phyloP scores from a whole-genome alignment of 53 echinoderm and acorn worm species.

The Luidia sarsii region DNA sequence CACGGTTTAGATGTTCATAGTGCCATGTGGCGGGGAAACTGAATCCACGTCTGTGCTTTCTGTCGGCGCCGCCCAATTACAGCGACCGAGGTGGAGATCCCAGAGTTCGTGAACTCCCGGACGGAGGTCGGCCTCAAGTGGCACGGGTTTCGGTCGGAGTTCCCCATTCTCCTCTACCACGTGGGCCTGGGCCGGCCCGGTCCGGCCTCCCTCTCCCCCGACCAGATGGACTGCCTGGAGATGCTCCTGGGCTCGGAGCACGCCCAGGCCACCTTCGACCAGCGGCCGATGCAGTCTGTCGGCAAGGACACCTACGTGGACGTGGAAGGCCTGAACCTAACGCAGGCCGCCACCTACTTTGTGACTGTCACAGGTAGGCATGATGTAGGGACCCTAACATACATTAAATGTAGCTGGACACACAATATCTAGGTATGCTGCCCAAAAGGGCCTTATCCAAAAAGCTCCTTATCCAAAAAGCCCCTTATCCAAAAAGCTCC shows the following conservation, averaged over 20 bases:
- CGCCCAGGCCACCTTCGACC: conserved; percentile 2
- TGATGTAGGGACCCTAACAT: too few species aligned
- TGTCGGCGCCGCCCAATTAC: too few species aligned
- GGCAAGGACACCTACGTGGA: conserved; percentile 40
- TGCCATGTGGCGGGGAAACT: too few species aligned
- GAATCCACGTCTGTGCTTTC: too few species aligned
- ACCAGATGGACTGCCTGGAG: conserved; percentile 30
- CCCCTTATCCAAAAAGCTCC: too few species aligned
- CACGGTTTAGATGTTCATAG: too few species aligned
- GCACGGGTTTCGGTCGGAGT: conserved; percentile 26
- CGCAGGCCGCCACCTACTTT: conserved; percentile 6
- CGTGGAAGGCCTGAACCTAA: conserved; percentile 21
- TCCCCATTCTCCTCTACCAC: conserved; percentile 44
- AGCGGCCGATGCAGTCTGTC: conserved; percentile 13
- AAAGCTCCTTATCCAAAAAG: too few species aligned
- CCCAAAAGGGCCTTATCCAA: too few species aligned
- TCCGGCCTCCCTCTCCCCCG: background rate
- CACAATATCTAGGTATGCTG: too few species aligned
- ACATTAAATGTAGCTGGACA: background rate
- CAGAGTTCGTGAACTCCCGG: conserved; percentile 32
- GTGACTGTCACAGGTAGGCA: conserved; percentile 45
- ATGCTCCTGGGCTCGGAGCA: conserved; percentile 17
- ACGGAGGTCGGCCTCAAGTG: conserved; percentile 27
- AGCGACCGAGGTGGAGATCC: conserved; percentile 19
- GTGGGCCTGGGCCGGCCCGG: conserved; percentile 31